A percentile compares a stretch with the other conserved stretches of the same genome.
phyloP scores from a whole-genome alignment of 2,797 vertebrate species.

The Ambastaia sidthimunki region DNA sequence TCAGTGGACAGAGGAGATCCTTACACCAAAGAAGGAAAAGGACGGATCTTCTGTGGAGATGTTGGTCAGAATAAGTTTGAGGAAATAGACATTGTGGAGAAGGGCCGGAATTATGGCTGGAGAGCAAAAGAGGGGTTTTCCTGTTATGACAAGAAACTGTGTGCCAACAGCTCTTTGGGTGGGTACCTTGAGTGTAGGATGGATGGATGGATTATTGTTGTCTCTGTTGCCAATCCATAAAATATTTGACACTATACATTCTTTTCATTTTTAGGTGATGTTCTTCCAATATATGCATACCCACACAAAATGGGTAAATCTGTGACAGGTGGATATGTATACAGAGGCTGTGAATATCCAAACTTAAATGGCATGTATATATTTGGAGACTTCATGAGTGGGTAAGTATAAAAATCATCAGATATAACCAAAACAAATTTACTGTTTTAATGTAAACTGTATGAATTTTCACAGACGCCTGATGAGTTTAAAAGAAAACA shows the following conservation, averaged over 20 bases:
- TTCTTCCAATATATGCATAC: constrained; percentile 92
- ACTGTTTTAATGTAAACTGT: background rate
- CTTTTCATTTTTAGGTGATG: constrained; percentile 80
- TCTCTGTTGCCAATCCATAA: background rate
- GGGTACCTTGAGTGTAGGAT: constrained; percentile 49
- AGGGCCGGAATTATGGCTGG: constrained; percentile 93
- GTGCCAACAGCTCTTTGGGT: constrained; percentile 90
- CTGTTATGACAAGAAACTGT: constrained; percentile 94
- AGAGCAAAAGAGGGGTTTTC: constrained; percentile 93
- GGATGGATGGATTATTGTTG: background rate
- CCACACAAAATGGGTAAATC: constrained; percentile 94
- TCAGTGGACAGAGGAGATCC: constrained; percentile 91
- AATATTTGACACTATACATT: background rate
- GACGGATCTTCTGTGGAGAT: constrained; percentile 93
- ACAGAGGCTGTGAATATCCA: constrained; percentile 91
- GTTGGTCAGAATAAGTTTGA: constrained; percentile 96
- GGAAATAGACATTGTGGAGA: constrained; percentile 91
- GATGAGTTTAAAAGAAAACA: constrained; percentile 90
- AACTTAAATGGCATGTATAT: constrained; percentile 95
- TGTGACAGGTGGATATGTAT: constrained; percentile 92
- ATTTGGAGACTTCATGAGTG: constrained; percentile 98
- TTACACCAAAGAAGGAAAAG: constrained; percentile 82
- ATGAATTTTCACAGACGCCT: constrained; percentile 78
- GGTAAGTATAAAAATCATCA: constrained; percentile 75
- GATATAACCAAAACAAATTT: background rate